Base-by-base conservation (phyloP, 1,140 invertebrate genomes). In the Dendroctonus ponderosae region DNA sequence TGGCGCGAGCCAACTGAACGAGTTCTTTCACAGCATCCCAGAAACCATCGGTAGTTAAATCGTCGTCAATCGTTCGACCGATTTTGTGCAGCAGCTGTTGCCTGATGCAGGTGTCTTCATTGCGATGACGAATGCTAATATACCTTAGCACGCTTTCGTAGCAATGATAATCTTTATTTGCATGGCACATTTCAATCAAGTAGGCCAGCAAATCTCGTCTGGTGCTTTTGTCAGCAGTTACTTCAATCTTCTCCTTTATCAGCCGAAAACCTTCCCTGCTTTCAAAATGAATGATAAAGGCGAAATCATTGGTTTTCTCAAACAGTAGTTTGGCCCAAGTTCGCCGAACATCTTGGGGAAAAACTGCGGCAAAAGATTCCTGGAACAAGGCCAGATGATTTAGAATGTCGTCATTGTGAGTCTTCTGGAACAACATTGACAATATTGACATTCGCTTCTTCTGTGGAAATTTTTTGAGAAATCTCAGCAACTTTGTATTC, bases 101-200 rank as follows among this genome's bases (percentile, higher is more conserved):
- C 5, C 58, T 43, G 2, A 60, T 14, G 49, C 6, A 41, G 14
- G 5, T 14, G n/a, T 60, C 49, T 40, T 66, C 64, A 60, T 66
- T 66, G 8, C 64, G 52, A 43, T 66, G 64, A n/a, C 64, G 51
- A 5, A 52, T 5, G 9, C 14, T 42, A 52, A 66, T 66, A 61
- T 66, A 66, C 53, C 52, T 59, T 46, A 66, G 39, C 5, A 66
- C 64, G 46, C 60, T 43, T 48, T 60, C 56, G 14, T 53, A 66
- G 38, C 46, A 39, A 7, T 41, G 11, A 52, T 61, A 66, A 43
- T 66, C 57, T 14, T 66, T 66, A 26, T 51, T 60, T 15, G 7
- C 7, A 52, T 52, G 40, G 14, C 64, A 66, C 12, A 59, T 26
- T 7, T 8, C 9, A 11, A 66, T 44, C 41, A 66, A 46, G 9